phyloP scores from a whole-genome alignment of 2,888 invertebrate species.

The Mantis religiosa region DNA sequence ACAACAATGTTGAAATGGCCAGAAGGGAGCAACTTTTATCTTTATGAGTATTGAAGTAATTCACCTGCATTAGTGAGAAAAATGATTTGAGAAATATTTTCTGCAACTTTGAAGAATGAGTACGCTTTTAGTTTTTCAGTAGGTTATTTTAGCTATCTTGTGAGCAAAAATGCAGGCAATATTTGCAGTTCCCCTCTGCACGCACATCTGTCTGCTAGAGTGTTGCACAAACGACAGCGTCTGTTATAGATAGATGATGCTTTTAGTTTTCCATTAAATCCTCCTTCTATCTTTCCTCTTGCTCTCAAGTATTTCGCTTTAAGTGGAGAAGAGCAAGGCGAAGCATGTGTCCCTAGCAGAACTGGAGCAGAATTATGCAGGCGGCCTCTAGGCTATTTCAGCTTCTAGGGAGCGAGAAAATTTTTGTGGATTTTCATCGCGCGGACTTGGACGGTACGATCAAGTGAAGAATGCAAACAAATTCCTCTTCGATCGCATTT shows the following conservation, averaged over 20 bases:
- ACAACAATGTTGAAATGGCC: too few species aligned
- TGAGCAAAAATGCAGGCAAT: neutral
- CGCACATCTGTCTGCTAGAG: neutral
- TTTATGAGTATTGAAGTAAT: too few species aligned
- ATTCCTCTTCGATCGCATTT: slow-evolving; percentile 27
- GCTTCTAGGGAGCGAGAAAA: neutral
- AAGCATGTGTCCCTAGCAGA: neutral
- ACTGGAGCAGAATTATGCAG: neutral
- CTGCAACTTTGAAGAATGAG: neutral
- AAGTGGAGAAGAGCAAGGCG: neutral
- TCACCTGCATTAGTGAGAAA: too few species aligned
- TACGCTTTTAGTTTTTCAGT: too few species aligned
- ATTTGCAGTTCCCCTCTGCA: neutral
- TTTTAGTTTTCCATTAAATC: neutral
- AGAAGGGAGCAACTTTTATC: too few species aligned
- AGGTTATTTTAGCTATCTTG: neutral
- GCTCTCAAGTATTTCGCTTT: neutral
- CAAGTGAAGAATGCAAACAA: slow-evolving; percentile 27
- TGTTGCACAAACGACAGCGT: neutral
- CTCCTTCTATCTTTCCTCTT: neutral
- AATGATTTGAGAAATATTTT: neutral
- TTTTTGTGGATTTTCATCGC: slow-evolving; percentile 5
- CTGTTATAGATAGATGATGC: neutral
- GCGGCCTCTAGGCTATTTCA: neutral
- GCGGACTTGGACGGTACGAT: slow-evolving; percentile 3